Base-by-base conservation (phyloP, 2,888 invertebrate species). In the Hedychridium roseum region DNA sequence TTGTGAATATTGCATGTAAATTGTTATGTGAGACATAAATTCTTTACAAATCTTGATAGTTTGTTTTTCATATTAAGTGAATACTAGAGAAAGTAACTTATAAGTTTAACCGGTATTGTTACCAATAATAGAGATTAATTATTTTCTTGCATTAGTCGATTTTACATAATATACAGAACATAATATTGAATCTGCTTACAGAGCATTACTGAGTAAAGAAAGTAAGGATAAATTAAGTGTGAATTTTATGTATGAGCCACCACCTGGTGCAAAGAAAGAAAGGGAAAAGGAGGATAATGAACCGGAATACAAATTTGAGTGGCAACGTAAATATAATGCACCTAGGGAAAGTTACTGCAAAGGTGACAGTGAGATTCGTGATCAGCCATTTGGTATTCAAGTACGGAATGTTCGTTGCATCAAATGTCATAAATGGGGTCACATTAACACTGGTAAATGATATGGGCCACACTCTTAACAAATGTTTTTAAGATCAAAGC, bases 381-480 rank as follows among this genome's bases (percentile, higher is more conserved):
- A 99, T 81, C 97, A 98, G 79, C 98, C 98, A 0, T 98, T 98
- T 84, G 98, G 98, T 26, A 98, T 98, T 69, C 88, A 96, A 80
- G 97, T 97, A 2, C 83, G 97, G 43, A 97, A 99, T 82, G 98
- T 99, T 0, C 86, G 98, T 21, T 99, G 99, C 72, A 95, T 99
- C 49, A 98, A 98, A 79, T 99, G 99, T 74, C 95, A 97, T 77
- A 97, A 97, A 76, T 99, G 98, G 98, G 99, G 99, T 5, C 99
- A 99, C 75, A 92, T 97, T 42, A 97, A 97, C 78, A 97, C 91
- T 80, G 89, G 89, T 87, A 74, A 65, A 34, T 43, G 18, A 20
- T 21, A 49, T n/a, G n/a, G n/a, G n/a, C n/a, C n/a, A n/a, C n/a
- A n/a, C n/a, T n/a, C n/a, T n/a, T n/a, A n/a, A n/a, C n/a, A n/a